Evolutionary conservation across 2,113 vertebrate genomes (phyloP).

Genomic region (Onychorhynchus coronatus): DNA sequence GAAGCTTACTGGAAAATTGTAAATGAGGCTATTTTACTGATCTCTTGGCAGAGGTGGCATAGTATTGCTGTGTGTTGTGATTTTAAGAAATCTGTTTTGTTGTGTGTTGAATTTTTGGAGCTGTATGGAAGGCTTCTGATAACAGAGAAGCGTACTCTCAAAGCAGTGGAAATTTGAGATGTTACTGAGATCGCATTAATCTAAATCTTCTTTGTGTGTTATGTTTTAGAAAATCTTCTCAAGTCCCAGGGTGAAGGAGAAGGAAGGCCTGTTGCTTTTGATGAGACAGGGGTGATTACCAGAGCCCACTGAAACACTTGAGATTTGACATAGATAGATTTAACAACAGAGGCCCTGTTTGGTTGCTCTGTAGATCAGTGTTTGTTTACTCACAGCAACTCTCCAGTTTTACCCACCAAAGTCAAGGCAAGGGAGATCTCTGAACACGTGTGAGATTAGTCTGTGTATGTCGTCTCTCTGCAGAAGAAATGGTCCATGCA

Average conservation of each 20-base stretch:
- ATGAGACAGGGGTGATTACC: conserved; percentile 3
- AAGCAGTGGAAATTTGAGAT: neutral
- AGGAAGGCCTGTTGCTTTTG: conserved; percentile 17
- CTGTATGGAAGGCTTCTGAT: neutral
- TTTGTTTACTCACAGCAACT: neutral
- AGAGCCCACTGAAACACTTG: neutral
- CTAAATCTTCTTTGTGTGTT: neutral
- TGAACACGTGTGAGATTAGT: neutral
- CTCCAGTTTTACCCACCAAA: neutral
- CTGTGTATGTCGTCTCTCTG: neutral
- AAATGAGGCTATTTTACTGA: neutral
- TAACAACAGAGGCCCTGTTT: neutral
- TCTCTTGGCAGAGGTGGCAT: neutral
- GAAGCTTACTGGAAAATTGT: neutral
- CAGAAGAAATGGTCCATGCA: neutral
- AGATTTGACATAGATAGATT: neutral
- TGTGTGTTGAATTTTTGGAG: neutral
- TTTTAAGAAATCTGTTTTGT: neutral
- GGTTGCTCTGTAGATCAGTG: neutral
- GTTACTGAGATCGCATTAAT: neutral
- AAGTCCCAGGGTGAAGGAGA: neutral
- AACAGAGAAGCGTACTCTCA: neutral
- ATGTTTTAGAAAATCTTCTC: neutral
- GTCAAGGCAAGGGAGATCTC: neutral
- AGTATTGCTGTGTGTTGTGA: neutral